These are phyloP conservation scores for Paramormyrops kingsleyae DNA, from an alignment of 2,113 vertebrate species.

Conservation along the genomic window DNA sequence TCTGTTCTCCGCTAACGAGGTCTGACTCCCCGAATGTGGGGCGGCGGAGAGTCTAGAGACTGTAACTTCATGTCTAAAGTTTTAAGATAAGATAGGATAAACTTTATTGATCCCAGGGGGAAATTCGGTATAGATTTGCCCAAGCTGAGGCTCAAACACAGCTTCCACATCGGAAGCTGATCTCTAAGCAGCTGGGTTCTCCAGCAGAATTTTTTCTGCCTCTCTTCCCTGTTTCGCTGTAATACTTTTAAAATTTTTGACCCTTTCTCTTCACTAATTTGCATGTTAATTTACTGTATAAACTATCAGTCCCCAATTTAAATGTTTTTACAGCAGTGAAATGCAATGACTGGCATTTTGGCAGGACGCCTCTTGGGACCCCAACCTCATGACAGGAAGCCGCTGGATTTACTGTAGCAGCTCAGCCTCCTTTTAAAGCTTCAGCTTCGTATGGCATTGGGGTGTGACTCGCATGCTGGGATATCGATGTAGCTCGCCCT, in stretches of 20 bases:
- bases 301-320: neutral
- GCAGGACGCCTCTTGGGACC: neutral
- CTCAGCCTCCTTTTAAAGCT: neutral
- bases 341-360: neutral
- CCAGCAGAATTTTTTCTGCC: neutral
- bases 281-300: neutral
- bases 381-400: neutral
- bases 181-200: neutral
- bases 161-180: neutral
- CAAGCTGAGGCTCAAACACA: neutral
- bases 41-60: neutral
- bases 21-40: neutral
- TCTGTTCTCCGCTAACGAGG: neutral
- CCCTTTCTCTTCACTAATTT: neutral
- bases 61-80: neutral
- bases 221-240: neutral
- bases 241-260: neutral
- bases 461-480: neutral
- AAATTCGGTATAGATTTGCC: neutral
- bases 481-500: neutral
- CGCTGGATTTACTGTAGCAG: neutral
- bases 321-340: neutral
- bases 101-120: neutral
- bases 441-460: neutral
- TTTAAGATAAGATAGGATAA: neutral